Conservation (phyloP, 53 echinoderm and acorn worm species). For the Patiria pectinifera region DNA sequence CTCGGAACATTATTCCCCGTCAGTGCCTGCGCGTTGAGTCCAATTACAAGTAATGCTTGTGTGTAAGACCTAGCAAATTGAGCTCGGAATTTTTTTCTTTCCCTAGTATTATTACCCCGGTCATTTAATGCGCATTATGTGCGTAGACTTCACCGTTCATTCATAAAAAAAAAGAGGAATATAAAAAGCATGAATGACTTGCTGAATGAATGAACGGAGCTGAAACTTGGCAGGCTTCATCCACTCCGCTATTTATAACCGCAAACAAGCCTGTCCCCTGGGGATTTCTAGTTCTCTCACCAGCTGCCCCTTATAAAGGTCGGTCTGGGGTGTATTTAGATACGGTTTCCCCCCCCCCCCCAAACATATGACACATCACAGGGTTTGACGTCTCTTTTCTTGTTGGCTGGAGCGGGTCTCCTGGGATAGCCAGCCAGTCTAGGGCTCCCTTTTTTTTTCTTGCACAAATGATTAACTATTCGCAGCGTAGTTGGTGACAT, state of each 20-base stretch:
- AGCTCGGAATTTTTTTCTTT: neutral
- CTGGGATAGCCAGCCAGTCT: slow-evolving; percentile 19
- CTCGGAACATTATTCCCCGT: too few species aligned
- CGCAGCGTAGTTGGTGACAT: slow-evolving; percentile 56
- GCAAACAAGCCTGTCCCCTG: neutral
- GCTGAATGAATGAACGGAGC: slow-evolving; percentile 34
- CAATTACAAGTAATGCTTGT: neutral
- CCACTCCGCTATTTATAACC: slow-evolving; percentile 31
- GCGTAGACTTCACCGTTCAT: slow-evolving; percentile 11
- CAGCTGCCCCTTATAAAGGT: slow-evolving; percentile 17
- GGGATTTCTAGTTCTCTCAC: neutral
- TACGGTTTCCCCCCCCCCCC: neutral
- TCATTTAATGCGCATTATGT: neutral
- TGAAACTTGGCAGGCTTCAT: slow-evolving; percentile 38
- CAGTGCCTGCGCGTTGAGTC: neutral
- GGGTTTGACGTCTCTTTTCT: neutral
- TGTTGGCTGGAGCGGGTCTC: neutral
- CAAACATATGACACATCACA: slow-evolving; percentile 27
- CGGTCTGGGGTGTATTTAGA: neutral
- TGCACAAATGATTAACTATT: slow-evolving; percentile 39
- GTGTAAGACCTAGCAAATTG: neutral
- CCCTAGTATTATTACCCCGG: slow-evolving; percentile 1
- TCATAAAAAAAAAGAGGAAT: slow-evolving; percentile 14
- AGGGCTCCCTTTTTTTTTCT: neutral
- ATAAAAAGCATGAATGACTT: slow-evolving; percentile 31